Evolutionary conservation across 2,797 vertebrate genomes (phyloP), one percentile per base, ranked within the genome.

Genomic region (Tangara arthus): DNA sequence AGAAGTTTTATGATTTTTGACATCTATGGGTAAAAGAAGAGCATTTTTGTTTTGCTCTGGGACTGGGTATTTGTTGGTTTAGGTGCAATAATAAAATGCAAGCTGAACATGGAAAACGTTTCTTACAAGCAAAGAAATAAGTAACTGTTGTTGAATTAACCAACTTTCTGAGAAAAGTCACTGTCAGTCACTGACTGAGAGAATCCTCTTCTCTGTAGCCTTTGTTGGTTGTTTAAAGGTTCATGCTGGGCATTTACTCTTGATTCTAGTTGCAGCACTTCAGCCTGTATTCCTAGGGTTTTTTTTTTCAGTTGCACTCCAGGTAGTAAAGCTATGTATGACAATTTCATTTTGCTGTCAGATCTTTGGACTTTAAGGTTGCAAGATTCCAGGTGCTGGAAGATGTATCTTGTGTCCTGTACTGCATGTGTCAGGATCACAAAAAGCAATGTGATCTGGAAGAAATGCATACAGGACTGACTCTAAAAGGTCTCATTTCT

Each of bases 161-260:
- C 70, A 42, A 15, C 49, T 42, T 70, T 84, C 41, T 61, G 9
- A 61, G 30, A 47, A 57, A 65, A 61, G 47, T 8, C 28, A 17
- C 63, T 50, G 26, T 57, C 14, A 47, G 24, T 82, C 23, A 37
- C 50, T 50, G 68, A 4, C 75, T 80, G 46, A 53, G 60, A 55
- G 55, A 94, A 90, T 60, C 53, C 61, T 87, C 61, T 94, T 91
- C 71, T 71, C 44, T 84, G 42, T 65, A 94, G 30, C 28, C 21
- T 2, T 73, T 82, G 88, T 35, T 44, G 16, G 8, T 93, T 73
- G 63, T 87, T 88, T 30, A 60, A 73, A 73, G 41, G 76, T 78
- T 94, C 35, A 52, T 90, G 79, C 72, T 78, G 93, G 84, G 83
- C 89, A 90, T 83, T 94, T 90, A 64, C 56, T 86, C n/a, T 55